A percentile compares a stretch with the other conserved stretches of the same genome.
phyloP scores from a whole-genome alignment of 1,140 invertebrate genomes.

The Diorhabda sublineata region DNA sequence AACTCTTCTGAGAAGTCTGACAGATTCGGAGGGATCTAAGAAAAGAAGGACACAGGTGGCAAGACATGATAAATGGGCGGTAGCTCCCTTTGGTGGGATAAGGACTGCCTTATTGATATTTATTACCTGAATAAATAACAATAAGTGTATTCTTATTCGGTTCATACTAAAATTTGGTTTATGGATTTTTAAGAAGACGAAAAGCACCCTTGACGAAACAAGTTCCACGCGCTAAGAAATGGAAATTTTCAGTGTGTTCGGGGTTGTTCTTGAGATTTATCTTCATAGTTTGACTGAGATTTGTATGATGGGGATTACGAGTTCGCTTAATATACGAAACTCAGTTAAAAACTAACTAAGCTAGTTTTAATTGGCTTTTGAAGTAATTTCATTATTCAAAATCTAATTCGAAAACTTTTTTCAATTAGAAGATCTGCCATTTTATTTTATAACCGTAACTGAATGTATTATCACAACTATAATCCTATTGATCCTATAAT shows the following conservation, averaged over 20 bases:
- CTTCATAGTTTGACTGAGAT: constrained; percentile 4
- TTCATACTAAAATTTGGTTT: constrained; percentile 29
- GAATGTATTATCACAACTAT: too few species aligned
- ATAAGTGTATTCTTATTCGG: constrained; percentile 31
- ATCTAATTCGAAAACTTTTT: too few species aligned
- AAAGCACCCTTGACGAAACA: constrained; percentile 7
- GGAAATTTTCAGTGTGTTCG: constrained; percentile 8
- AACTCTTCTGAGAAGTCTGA: constrained; percentile 9
- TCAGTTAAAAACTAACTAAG: not conserved
- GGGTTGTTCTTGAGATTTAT: constrained; percentile 9
- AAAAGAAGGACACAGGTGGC: constrained; percentile 26
- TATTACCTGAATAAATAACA: constrained; percentile 29
- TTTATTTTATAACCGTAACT: too few species aligned
- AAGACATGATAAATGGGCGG: constrained; percentile 28
- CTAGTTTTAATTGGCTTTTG: too few species aligned
- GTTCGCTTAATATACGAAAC: not conserved
- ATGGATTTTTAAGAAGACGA: constrained; percentile 22
- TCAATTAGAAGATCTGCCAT: too few species aligned
- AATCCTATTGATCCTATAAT: too few species aligned
- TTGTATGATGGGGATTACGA: not conserved
- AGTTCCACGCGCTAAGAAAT: constrained; percentile 9
- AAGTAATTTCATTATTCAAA: too few species aligned
- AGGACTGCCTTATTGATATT: constrained; percentile 29
- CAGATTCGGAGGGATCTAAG: constrained; percentile 6
- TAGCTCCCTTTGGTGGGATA: constrained; percentile 17